phyloP scores from a whole-genome alignment of 2,888 invertebrate genomes.

The Yponomeuta plumbellus region DNA sequence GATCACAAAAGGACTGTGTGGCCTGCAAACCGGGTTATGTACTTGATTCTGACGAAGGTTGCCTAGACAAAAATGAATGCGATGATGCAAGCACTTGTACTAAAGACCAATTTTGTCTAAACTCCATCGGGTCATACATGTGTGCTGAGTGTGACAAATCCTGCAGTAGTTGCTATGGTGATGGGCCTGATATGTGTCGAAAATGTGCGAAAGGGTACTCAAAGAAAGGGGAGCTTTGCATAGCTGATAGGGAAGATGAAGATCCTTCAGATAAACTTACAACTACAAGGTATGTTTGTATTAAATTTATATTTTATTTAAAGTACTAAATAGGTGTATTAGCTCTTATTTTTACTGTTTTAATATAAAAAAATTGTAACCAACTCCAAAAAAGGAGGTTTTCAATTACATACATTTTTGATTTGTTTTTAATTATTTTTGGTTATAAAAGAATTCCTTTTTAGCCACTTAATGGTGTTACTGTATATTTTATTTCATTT shows the following conservation, averaged over 20 bases:
- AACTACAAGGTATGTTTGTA: constrained; percentile 45
- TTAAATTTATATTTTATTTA: constrained; percentile 2
- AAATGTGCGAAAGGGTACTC: constrained; percentile 86
- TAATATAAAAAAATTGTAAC: no score
- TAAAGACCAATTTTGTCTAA: constrained; percentile 89
- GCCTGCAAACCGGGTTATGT: constrained; percentile 83
- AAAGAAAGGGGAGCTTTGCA: constrained; percentile 84
- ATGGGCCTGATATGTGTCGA: constrained; percentile 94
- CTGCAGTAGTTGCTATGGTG: constrained; percentile 89
- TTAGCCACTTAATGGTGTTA: no score
- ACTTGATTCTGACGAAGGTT: constrained; percentile 84
- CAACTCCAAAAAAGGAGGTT: background rate
- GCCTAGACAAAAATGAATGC: constrained; percentile 92
- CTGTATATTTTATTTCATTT: background rate
- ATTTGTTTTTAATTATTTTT: no score
- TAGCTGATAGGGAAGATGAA: constrained; percentile 77
- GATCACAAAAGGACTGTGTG: constrained; percentile 80
- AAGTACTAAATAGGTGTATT: constrained; percentile 1
- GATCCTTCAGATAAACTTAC: constrained; percentile 46
- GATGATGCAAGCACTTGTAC: constrained; percentile 72
- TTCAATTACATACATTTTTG: background rate
- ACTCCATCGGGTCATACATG: constrained; percentile 88
- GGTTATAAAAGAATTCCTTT: no score
- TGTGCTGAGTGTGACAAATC: constrained; percentile 91
- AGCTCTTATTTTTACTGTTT: background rate